Evolutionary conservation across 2,113 vertebrate genomes (phyloP).

Genomic region (Pseudolaguvia tuberculata): DNA sequence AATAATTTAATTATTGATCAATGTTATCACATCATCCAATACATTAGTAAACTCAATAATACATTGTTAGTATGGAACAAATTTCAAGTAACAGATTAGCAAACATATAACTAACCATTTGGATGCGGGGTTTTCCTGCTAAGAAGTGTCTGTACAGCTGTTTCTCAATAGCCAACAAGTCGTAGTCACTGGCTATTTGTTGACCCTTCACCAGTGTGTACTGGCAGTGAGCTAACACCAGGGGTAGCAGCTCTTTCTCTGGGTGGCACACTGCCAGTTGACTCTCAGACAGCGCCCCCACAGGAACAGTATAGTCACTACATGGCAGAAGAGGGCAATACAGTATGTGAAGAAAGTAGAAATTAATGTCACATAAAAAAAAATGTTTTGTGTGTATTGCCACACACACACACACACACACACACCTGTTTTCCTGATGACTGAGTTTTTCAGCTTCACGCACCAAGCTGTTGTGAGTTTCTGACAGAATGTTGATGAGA

Average conservation of each 20-base stretch:
- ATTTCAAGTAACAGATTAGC: background rate
- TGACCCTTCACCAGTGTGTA: slow-evolving; percentile 65
- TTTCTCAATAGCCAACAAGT: slow-evolving; percentile 59
- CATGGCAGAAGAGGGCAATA: background rate
- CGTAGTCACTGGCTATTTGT: slow-evolving; percentile 55
- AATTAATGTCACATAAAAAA: too few species aligned
- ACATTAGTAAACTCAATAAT: background rate
- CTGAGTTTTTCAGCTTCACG: slow-evolving; percentile 47
- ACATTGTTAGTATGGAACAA: too few species aligned
- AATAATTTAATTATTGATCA: background rate
- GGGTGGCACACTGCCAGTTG: slow-evolving; percentile 68
- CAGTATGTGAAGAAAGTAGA: background rate
- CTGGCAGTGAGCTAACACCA: slow-evolving; percentile 67
- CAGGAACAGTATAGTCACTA: slow-evolving; percentile 60
- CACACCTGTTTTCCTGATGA: slow-evolving; percentile 59
- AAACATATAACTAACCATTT: slow-evolving; percentile 50
- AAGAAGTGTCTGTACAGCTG: slow-evolving; percentile 62
- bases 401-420: slow-evolving; percentile 3
- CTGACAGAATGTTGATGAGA: slow-evolving; percentile 60
- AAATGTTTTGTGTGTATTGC: background rate
- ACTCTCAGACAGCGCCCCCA: slow-evolving; percentile 60
- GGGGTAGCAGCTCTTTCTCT: slow-evolving; percentile 66
- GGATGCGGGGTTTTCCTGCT: slow-evolving; percentile 65
- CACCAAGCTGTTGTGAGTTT: slow-evolving; percentile 69
- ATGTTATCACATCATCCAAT: background rate